phyloP scores from a whole-genome alignment of 2,797 vertebrate species.

The Enteromius fasciolatus region DNA sequence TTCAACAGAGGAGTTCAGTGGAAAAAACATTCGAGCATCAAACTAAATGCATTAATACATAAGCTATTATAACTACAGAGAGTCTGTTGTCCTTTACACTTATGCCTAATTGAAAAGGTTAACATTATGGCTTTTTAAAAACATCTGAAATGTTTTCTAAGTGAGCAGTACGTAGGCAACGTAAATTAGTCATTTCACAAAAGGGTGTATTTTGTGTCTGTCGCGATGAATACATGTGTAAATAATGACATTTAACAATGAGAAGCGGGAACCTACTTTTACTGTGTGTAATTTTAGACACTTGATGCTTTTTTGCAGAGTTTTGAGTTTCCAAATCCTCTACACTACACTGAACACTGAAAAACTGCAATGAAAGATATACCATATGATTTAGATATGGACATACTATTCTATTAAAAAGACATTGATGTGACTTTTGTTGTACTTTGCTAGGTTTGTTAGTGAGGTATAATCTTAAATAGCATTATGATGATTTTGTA shows the following conservation, averaged over 20 bases:
- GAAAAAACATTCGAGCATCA: slow-evolving; percentile 23
- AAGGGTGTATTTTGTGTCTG: background rate
- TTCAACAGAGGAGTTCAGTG: slow-evolving; percentile 15
- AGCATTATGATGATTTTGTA: background rate
- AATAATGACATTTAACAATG: slow-evolving; percentile 1
- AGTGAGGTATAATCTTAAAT: background rate
- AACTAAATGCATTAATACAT: slow-evolving; percentile 43
- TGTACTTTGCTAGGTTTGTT: background rate
- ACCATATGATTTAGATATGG: background rate
- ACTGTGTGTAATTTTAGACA: background rate
- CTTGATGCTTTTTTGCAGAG: background rate
- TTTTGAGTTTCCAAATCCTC: background rate
- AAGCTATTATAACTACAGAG: slow-evolving; percentile 27
- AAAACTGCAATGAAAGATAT: background rate
- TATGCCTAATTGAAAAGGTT: slow-evolving; percentile 14
- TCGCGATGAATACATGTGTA: background rate
- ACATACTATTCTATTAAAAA: background rate
- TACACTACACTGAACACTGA: background rate
- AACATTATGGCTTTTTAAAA: background rate
- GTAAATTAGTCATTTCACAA: background rate
- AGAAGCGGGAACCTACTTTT: background rate
- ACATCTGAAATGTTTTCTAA: background rate
- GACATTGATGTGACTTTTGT: background rate
- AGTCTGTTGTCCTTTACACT: background rate
- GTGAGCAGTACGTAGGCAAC: background rate